Evolutionary conservation across 1,140 invertebrate species (phyloP).

Genomic region (Cataglyphis hispanica): DNA sequence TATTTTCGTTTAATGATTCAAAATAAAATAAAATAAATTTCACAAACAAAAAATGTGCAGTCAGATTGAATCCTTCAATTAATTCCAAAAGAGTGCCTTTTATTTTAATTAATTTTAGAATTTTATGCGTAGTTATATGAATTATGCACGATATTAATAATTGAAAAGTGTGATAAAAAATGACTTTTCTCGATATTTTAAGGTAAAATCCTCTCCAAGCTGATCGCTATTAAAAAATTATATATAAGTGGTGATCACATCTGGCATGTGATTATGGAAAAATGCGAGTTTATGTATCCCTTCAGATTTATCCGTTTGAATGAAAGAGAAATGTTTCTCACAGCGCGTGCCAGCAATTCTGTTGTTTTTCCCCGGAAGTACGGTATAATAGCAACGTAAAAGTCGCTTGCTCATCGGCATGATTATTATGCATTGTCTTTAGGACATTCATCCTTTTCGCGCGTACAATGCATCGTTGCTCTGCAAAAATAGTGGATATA

Average conservation of each 20-base stretch:
- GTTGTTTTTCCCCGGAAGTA: conserved; percentile 58
- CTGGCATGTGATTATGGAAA: conserved; percentile 27
- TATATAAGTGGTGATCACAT: background rate
- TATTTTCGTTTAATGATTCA: background rate
- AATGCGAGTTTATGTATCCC: conserved; percentile 59
- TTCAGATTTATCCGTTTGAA: conserved; percentile 42
- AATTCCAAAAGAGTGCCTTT: background rate
- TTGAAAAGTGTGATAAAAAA: background rate
- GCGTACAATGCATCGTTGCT: background rate
- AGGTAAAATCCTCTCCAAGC: background rate
- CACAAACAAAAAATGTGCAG: background rate
- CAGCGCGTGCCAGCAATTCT: conserved; percentile 66
- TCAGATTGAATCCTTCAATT: background rate
- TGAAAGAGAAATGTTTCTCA: conserved; percentile 74
- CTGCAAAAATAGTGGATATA: background rate
- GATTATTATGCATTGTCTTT: conserved; percentile 55
- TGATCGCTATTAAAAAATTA: background rate
- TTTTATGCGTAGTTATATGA: background rate
- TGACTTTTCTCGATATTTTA: background rate
- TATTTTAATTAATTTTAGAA: background rate
- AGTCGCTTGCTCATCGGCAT: conserved; percentile 46
- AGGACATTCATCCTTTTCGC: conserved; percentile 46
- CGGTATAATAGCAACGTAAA: conserved; percentile 43
- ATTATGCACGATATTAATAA: background rate
- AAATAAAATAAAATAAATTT: background rate